A percentile compares a stretch with the other conserved stretches of the same genome.
Evolutionary conservation across 2,888 invertebrate species (phyloP).

Genomic region (Melikaiella ostensackeni): DNA sequence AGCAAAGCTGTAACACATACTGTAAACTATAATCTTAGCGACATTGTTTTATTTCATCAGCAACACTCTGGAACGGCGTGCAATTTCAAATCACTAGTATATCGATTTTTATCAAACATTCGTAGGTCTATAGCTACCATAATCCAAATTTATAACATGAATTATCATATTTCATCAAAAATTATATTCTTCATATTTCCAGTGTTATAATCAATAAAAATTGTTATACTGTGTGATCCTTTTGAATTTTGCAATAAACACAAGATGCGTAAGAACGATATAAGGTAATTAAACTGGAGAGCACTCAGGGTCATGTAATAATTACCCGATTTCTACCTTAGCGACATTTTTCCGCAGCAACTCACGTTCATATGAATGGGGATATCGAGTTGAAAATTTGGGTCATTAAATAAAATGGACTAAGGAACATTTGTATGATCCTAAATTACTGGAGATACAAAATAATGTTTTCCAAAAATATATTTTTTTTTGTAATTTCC

Average conservation of each 20-base stretch:
- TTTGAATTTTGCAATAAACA: constrained; percentile 31
- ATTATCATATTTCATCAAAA: constrained; percentile 72
- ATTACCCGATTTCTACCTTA: too few relatives aligned
- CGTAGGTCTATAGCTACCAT: constrained; percentile 65
- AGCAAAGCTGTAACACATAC: constrained; percentile 41
- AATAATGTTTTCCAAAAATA: too few relatives aligned
- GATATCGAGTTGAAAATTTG: too few relatives aligned
- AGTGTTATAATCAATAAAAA: constrained; percentile 76
- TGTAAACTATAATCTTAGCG: constrained; percentile 21
- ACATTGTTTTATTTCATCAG: constrained; percentile 46
- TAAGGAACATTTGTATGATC: too few relatives aligned
- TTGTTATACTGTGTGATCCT: constrained; percentile 72
- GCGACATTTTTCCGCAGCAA: too few relatives aligned
- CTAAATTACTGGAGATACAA: too few relatives aligned
- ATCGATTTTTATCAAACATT: constrained; percentile 68
- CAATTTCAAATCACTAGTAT: constrained; percentile 60
- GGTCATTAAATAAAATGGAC: too few relatives aligned
- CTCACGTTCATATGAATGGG: too few relatives aligned
- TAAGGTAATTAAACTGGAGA: not conserved
- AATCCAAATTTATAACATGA: constrained; percentile 73
- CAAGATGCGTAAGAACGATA: not conserved
- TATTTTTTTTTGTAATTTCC: too few relatives aligned
- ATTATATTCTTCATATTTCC: constrained; percentile 77
- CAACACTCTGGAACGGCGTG: constrained; percentile 47
- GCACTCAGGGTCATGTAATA: not conserved